Evolutionary conservation across 2,797 vertebrate species (phyloP).

Genomic region (Naso thynnoides): DNA sequence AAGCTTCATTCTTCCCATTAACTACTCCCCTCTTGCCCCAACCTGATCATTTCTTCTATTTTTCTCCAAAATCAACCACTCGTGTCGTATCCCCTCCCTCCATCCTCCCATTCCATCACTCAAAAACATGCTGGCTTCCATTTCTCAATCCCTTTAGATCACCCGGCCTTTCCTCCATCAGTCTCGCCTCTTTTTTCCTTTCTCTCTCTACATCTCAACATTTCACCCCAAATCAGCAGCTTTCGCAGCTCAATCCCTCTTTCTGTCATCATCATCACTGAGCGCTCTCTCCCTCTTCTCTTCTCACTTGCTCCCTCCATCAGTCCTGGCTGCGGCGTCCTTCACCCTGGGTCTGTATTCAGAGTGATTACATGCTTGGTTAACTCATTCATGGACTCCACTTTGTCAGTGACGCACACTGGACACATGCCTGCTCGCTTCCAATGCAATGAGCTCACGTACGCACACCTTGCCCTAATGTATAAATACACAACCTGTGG

Average conservation of each 20-base stretch:
- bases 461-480: conserved; percentile 2
- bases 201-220: conserved; percentile 23
- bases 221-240: conserved; percentile 43
- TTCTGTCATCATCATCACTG: conserved; percentile 21
- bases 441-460: conserved; percentile 25
- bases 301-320: conserved; percentile 34
- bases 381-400: conserved; percentile 69
- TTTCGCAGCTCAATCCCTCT: conserved; percentile 17
- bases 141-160: conserved; percentile 8
- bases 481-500: conserved; percentile 1
- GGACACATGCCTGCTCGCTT: conserved; percentile 29
- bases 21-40: conserved; percentile 6
- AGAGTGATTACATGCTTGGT: conserved; percentile 73
- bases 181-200: conserved; percentile 18
- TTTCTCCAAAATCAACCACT: conserved; percentile 41
- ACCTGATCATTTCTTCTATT: conserved; percentile 33
- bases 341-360: conserved; percentile 64
- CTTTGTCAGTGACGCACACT: conserved; percentile 47
- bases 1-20: conserved; percentile 35
- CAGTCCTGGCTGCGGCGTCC: conserved; percentile 35
- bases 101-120: not conserved
- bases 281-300: conserved; percentile 3
- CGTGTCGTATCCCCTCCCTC: conserved; percentile 41
- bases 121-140: not conserved
- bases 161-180: conserved; percentile 20